Base-by-base conservation (phyloP, 1,140 invertebrate species). In the Euschistus heros region DNA sequence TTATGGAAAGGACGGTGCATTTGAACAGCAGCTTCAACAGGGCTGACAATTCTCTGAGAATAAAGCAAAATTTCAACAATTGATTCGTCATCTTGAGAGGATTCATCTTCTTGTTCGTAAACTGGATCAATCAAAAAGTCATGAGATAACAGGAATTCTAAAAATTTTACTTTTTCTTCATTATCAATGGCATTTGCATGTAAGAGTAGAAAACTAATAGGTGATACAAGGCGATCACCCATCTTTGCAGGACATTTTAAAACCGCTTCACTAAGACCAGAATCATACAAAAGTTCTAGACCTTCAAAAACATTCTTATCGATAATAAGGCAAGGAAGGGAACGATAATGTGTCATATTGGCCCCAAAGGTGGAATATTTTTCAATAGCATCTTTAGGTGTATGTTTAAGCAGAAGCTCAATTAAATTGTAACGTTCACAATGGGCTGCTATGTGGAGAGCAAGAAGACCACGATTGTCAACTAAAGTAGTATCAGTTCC, bases 361-460 rank as follows among this genome's bases (percentile, higher is more conserved):
- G 22, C 60, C 14, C 15, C 22, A 30, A 61, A 24, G 4, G 47
- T 54, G 15, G 60, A 26, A 52, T 63, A 63, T 50, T 60, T 42
- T 24, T 66, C 61, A 20, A 66, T 66, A 22, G 59, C 61, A 20
- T 15, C 13, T 33, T 15, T 62, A 8, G 65, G 61, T 15, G 65
- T 66, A 46, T 62, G n/a, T 2, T 47, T 42, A n/a, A 66, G 15
- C 30, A 66, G 14, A 24, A 66, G 37, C 14, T 66, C 61, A 14
- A 66, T 44, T 13, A 57, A 50, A 22, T 66, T 57, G 18, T 30
- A 52, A 20, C 46, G 27, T 13, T 44, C 61, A 42, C 24, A 66
- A 27, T 66, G 65, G 3, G 65, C 65, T 7, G 65, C 65, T 10
- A 66, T 37, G 37, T 66, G 65, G 5, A 66, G 33, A 27, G 65